Evolutionary conservation across 2,797 vertebrate genomes (phyloP).

Genomic region (Scolopax bukidnonensis): DNA sequence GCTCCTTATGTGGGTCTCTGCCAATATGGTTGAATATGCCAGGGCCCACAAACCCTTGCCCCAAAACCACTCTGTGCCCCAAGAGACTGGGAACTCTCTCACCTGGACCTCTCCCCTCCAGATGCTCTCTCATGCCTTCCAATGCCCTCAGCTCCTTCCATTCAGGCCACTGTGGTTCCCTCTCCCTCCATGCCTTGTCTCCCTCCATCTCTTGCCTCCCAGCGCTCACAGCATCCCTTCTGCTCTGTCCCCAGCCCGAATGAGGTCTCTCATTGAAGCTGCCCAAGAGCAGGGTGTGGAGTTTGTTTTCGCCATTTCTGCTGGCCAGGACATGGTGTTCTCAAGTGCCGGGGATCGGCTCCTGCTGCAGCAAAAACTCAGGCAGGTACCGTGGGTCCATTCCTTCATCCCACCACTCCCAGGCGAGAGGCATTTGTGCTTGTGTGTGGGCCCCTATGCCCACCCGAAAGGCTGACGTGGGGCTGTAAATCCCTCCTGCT

Average conservation of each 20-base stretch:
- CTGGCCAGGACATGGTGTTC: conserved; percentile 90
- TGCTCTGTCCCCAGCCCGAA: conserved; percentile 72
- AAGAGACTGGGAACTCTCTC: neutral
- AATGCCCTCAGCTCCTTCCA: neutral
- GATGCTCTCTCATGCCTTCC: neutral
- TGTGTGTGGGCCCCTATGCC: neutral
- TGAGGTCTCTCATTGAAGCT: conserved; percentile 81
- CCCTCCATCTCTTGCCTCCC: neutral
- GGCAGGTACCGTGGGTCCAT: conserved; percentile 78
- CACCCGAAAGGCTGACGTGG: neutral
- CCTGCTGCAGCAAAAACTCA: conserved; percentile 88
- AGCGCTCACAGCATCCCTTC: neutral
- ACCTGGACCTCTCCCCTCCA: neutral
- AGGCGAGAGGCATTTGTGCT: accelerated
- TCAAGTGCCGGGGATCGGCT: conserved; percentile 85
- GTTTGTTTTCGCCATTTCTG: conserved; percentile 88
- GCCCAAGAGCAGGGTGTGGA: conserved; percentile 77
- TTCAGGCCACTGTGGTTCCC: neutral
- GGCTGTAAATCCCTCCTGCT: neutral
- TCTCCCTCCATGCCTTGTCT: neutral
- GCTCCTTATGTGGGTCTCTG: neutral
- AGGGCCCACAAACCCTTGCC: accelerated
- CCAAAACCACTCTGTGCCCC: neutral
- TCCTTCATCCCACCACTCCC: neutral
- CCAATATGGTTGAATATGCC: neutral